Evolutionary conservation across 2,888 invertebrate species (phyloP).

Genomic region (Diplolepis rosae): DNA sequence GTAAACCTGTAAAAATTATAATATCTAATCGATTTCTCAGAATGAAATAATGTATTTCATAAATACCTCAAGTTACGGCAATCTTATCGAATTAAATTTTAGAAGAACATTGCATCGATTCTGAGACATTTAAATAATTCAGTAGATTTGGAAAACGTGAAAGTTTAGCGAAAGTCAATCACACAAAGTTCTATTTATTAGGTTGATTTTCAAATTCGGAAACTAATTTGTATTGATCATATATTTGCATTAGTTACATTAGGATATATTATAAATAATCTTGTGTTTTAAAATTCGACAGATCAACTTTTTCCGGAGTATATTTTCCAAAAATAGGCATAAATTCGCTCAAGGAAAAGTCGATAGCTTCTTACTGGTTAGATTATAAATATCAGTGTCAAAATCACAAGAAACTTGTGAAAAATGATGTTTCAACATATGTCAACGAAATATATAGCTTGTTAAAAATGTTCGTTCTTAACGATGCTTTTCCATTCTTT

Average conservation of each 20-base stretch:
- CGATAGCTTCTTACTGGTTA: neutral
- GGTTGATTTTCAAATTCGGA: neutral
- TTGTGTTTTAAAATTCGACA: neutral
- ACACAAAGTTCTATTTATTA: constrained; percentile 14
- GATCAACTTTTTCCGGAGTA: neutral
- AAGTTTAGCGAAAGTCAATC: constrained; percentile 3
- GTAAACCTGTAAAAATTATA: too few relatives aligned
- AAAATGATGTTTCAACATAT: neutral
- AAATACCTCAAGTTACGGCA: too few relatives aligned
- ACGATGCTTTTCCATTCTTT: neutral
- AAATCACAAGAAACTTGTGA: neutral
- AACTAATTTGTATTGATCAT: neutral
- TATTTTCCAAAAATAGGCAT: too few relatives aligned
- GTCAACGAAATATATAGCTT: neutral
- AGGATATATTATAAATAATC: neutral
- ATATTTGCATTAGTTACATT: neutral
- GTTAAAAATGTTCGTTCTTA: neutral
- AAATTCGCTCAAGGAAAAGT: neutral
- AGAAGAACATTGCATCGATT: constrained; percentile 15
- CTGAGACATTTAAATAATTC: constrained; percentile 2
- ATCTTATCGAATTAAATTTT: neutral
- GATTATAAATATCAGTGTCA: neutral
- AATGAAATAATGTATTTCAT: too few relatives aligned
- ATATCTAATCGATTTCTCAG: too few relatives aligned
- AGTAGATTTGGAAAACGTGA: constrained; percentile 8